Evolutionary conservation across 2,888 invertebrate species (phyloP).

Genomic region (Hoplodrina blanda): DNA sequence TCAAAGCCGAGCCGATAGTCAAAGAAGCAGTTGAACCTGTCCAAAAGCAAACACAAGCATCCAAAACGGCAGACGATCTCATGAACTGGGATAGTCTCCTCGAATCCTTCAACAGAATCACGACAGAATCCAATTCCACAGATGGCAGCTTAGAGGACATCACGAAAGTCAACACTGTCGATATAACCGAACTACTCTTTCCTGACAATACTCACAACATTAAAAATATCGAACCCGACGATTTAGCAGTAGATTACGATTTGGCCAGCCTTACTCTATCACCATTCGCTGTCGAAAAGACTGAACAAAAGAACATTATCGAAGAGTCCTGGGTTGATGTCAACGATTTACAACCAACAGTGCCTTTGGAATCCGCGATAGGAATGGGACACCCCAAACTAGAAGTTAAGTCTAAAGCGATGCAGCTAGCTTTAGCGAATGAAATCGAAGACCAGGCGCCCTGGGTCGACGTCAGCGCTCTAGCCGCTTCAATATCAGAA

Average conservation of each 20-base stretch:
- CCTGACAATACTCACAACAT: conserved; percentile 75
- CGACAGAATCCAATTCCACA: conserved; percentile 85
- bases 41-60: conserved; percentile 43
- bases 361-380: conserved; percentile 58
- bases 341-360: conserved; percentile 72
- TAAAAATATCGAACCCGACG: conserved; percentile 73
- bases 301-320: conserved; percentile 69
- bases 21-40: conserved; percentile 45
- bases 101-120: conserved; percentile 86
- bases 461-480: conserved; percentile 94
- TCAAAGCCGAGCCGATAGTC: conserved; percentile 37
- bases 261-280: conserved; percentile 77
- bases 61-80: conserved; percentile 65
- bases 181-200: conserved; percentile 85
- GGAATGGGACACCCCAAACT: conserved; percentile 66
- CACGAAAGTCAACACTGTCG: conserved; percentile 77
- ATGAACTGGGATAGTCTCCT: conserved; percentile 88
- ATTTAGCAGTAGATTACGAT: conserved; percentile 80
- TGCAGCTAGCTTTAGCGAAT: conserved; percentile 93
- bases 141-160: conserved; percentile 84
- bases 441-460: conserved; percentile 94
- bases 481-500: conserved; percentile 92
- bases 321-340: conserved; percentile 77
- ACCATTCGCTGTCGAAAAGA: conserved; percentile 75
- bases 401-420: conserved; percentile 88